phyloP scores from a whole-genome alignment of 2,113 vertebrate species.

The Pelusios castaneus region DNA sequence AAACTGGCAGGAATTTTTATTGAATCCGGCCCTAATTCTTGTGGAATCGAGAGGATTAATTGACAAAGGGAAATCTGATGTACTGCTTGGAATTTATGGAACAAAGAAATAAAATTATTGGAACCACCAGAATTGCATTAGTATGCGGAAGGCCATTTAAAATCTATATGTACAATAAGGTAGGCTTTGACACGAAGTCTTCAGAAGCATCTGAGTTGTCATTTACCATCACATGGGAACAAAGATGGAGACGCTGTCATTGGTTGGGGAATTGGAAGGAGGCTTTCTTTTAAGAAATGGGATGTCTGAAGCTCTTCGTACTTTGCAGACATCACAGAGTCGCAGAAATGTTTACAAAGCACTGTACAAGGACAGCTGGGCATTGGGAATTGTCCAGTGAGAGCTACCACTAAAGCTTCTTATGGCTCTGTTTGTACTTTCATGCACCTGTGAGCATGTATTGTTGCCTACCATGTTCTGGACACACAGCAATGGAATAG shows the following conservation, averaged over 20 bases:
- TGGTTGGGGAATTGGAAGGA: not conserved
- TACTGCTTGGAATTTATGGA: slow-evolving; percentile 46
- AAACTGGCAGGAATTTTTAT: slow-evolving; percentile 76
- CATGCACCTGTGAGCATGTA: not conserved
- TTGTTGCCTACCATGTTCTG: not conserved
- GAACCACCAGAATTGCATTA: slow-evolving; percentile 48
- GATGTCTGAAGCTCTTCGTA: not conserved
- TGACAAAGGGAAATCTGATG: slow-evolving; percentile 52
- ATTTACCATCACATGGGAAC: not conserved
- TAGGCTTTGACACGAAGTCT: not conserved
- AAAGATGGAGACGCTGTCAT: not conserved
- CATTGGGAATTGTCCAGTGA: not conserved
- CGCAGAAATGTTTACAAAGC: not conserved
- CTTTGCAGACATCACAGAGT: not conserved
- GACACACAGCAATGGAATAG: not conserved
- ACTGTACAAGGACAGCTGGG: not conserved
- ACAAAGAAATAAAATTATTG: slow-evolving; percentile 42
- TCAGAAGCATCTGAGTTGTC: not conserved
- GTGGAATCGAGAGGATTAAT: slow-evolving; percentile 57
- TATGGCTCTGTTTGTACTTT: not conserved
- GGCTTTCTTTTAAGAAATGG: not conserved
- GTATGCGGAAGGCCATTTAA: slow-evolving; percentile 10
- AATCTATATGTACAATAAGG: not conserved
- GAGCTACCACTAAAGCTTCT: not conserved
- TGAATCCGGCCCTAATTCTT: slow-evolving; percentile 47